A percentile compares a stretch with the other conserved stretches of the same genome.
Conservation (phyloP, 35 echinoderm and acorn worm genomes). For the Chiridota heheva region DNA sequence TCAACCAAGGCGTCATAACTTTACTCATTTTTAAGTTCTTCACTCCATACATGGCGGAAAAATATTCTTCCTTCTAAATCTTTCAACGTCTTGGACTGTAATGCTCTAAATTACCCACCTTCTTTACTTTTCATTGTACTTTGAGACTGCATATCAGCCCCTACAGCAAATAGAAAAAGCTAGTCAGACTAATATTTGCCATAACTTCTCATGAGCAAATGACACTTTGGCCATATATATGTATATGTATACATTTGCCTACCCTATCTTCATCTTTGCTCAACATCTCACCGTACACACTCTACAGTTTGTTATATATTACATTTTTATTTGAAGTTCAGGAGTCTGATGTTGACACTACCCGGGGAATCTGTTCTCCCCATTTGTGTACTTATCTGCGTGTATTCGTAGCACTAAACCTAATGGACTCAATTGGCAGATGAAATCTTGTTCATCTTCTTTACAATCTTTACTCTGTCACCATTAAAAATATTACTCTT, state of each 20-base stretch:
- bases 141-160: conserved; percentile 71
- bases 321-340: conserved; percentile 99
- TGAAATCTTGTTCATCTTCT: too few relatives aligned
- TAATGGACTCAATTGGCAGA: too few relatives aligned
- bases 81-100: too few relatives aligned
- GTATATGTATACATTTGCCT: neutral
- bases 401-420: too few relatives aligned
- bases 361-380: conserved; percentile 1
- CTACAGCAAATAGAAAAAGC: conserved; percentile 65
- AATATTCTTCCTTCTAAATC: too few relatives aligned
- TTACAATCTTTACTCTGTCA: too few relatives aligned
- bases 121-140: too few relatives aligned
- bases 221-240: conserved; percentile 31
- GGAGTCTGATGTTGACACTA: conserved; percentile 72
- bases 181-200: conserved; percentile 75
- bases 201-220: conserved; percentile 72
- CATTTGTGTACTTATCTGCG: neutral
- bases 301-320: conserved; percentile 79
- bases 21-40: too few relatives aligned
- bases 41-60: too few relatives aligned
- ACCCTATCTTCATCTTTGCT: conserved; percentile 29
- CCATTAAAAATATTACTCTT: too few relatives aligned
- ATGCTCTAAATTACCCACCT: too few relatives aligned
- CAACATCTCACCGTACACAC: neutral
- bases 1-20: too few relatives aligned